Percentiles rank a stretch among this genome's conserved stretches.
phyloP scores from a whole-genome alignment of 2,888 invertebrate genomes.

The Lordiphosa andalusiaca region DNA sequence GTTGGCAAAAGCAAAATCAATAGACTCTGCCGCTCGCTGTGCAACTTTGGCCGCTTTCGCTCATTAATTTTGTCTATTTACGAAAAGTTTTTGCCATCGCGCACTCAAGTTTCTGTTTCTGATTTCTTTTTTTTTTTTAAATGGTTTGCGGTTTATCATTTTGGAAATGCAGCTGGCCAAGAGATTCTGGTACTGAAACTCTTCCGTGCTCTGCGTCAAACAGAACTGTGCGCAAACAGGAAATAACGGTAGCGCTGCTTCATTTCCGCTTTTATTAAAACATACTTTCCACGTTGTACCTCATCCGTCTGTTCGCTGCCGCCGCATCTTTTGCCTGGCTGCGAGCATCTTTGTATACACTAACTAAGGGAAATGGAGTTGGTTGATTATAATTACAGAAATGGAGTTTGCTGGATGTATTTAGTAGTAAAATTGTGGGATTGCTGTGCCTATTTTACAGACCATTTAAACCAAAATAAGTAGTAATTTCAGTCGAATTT shows the following conservation, averaged over 20 bases:
- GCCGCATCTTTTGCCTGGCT: slow-evolving; percentile 11
- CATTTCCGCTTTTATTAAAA: slow-evolving; percentile 75
- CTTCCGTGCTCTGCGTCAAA: slow-evolving; percentile 33
- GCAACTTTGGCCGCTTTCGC: slow-evolving; percentile 20
- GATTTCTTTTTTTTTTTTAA: slow-evolving; percentile 48
- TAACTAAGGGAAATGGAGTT: neutral
- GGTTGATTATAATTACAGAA: neutral
- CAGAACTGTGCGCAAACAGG: slow-evolving; percentile 68
- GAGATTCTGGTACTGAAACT: slow-evolving; percentile 15
- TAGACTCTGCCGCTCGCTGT: neutral
- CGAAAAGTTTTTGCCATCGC: slow-evolving; percentile 46
- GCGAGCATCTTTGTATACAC: slow-evolving; percentile 30
- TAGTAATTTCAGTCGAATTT: too few relatives aligned
- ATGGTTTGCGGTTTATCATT: slow-evolving; percentile 68
- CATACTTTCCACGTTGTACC: slow-evolving; percentile 71
- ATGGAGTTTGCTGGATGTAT: too few relatives aligned
- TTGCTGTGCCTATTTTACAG: too few relatives aligned
- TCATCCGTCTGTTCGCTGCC: slow-evolving; percentile 45
- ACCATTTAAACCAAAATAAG: too few relatives aligned
- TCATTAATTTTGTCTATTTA: slow-evolving; percentile 70
- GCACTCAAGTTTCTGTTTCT: slow-evolving; percentile 20
- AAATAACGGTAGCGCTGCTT: slow-evolving; percentile 74
- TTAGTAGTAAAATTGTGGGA: too few relatives aligned
- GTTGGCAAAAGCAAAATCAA: slow-evolving; percentile 4
- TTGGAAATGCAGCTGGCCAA: slow-evolving; percentile 50